Percentiles rank a stretch among this genome's conserved stretches.
Conservation (phyloP, 2,888 invertebrate genomes). For the Sericinus montela region DNA sequence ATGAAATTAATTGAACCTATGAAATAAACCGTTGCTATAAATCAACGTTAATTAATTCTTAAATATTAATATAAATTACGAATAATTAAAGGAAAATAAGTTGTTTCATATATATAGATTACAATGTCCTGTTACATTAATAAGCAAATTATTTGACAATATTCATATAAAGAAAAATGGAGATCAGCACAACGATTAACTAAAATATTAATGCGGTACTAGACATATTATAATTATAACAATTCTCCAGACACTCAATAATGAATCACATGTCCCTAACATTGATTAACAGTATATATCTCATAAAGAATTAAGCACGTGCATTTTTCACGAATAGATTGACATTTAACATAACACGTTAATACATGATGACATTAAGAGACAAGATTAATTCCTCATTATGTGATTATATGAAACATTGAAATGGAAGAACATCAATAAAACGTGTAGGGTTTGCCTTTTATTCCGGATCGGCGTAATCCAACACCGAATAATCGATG, state of each 20-base stretch:
- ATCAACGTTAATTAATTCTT: no score
- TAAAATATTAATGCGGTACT: no score
- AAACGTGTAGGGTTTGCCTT: neutral
- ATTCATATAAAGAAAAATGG: no score
- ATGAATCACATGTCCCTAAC: no score
- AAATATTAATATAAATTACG: neutral
- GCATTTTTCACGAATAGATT: neutral
- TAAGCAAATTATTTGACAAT: no score
- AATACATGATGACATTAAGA: neutral
- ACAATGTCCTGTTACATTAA: no score
- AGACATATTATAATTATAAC: no score
- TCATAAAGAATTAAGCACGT: neutral
- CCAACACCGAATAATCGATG: conserved; percentile 46
- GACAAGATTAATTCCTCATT: neutral
- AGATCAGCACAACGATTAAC: no score
- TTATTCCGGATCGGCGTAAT: conserved; percentile 18
- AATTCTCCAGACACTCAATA: no score
- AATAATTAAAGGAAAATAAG: neutral
- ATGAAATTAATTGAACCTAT: no score
- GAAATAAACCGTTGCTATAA: no score
- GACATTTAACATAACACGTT: neutral
- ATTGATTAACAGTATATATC: neutral
- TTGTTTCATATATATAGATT: no score
- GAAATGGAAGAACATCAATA: neutral
- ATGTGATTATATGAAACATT: neutral